phyloP scores from a whole-genome alignment of 2,113 vertebrate genomes.

The Dipodomys merriami region DNA sequence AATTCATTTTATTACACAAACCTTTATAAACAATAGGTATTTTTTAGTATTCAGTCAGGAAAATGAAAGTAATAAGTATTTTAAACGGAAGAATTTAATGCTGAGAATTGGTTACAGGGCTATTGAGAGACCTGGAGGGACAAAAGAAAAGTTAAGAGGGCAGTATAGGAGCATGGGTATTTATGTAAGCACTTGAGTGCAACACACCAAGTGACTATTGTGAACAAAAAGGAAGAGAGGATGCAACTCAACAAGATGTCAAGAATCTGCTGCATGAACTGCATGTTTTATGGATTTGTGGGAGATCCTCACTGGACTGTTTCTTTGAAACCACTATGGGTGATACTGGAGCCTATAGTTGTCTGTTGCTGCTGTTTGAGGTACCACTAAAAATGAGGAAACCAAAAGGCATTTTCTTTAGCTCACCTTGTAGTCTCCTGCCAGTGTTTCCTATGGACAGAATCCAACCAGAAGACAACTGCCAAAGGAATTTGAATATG shows the following conservation, averaged over 20 bases:
- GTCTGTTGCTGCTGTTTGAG: not conserved
- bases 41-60: conserved; percentile 8
- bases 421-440: not conserved
- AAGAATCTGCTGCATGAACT: not conserved
- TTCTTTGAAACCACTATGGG: conserved; percentile 39
- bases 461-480: not conserved
- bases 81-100: conserved; percentile 19
- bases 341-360: not conserved
- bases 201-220: not conserved
- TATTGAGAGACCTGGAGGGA: not conserved
- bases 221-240: not conserved
- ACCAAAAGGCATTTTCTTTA: not conserved
- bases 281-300: not conserved
- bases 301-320: not conserved
- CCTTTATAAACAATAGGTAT: conserved; percentile 1
- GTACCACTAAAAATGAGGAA: not conserved
- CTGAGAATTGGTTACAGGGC: not conserved
- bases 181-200: not conserved
- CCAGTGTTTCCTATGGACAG: not conserved
- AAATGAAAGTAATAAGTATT: conserved; percentile 5
- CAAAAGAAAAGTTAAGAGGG: not conserved
- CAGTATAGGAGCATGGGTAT: not conserved
- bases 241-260: not conserved
- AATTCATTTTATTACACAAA: conserved; percentile 34
- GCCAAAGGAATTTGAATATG: conserved; percentile 25